A percentile compares a stretch with the other conserved stretches of the same genome.
Conservation (phyloP, 1,140 invertebrate genomes). For the Dolichoris vasculosae region DNA sequence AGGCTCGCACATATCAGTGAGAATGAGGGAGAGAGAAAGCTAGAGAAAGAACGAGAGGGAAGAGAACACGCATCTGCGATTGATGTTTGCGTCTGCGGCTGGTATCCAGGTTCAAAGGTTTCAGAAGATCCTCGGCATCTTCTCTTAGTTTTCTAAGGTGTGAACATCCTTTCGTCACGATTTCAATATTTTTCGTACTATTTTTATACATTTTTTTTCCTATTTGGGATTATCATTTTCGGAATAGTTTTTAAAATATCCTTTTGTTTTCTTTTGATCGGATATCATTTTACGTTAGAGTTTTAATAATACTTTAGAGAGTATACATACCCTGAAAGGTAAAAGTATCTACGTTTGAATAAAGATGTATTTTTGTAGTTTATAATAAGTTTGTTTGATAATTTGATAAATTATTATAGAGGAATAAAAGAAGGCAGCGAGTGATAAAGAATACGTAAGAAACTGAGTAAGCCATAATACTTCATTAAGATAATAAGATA, state of each 20-base stretch:
- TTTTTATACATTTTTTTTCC: background rate
- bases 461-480: background rate
- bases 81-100: constrained; percentile 58
- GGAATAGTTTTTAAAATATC: background rate
- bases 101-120: constrained; percentile 42
- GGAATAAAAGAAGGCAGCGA: background rate
- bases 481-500: background rate
- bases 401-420: background rate
- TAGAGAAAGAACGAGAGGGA: constrained; percentile 49
- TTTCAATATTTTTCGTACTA: background rate
- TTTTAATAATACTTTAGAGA: background rate
- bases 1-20: background rate
- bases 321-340: background rate
- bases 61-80: constrained; percentile 60
- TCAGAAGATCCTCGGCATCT: constrained; percentile 44
- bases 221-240: background rate
- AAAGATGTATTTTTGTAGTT: background rate
- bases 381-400: background rate
- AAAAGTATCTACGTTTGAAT: background rate
- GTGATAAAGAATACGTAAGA: background rate
- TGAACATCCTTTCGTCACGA: constrained; percentile 44
- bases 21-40: constrained; percentile 13
- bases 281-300: background rate
- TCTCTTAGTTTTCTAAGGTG: constrained; percentile 34
- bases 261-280: background rate